Percentiles rank a stretch among this genome's conserved stretches.
Evolutionary conservation across 1,140 invertebrate species (phyloP).

Genomic region (Aphelenchoides besseyi): DNA sequence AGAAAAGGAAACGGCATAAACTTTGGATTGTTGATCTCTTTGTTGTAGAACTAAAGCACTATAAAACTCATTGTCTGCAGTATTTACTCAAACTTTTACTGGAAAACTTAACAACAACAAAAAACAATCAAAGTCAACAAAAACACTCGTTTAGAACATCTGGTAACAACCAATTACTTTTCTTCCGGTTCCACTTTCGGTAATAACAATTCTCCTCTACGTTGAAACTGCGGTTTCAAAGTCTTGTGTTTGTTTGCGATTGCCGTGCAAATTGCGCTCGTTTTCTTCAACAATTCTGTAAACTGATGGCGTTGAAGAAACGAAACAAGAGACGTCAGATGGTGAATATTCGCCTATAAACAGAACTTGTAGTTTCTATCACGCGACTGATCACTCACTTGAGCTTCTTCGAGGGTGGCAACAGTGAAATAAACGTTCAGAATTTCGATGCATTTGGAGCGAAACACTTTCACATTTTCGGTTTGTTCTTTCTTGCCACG

Average conservation of each 20-base stretch:
- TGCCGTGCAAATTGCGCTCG: neutral
- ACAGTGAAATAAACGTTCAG: slow-evolving; percentile 9
- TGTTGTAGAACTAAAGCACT: no score
- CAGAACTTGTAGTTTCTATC: neutral
- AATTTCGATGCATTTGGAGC: neutral
- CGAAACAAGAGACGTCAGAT: neutral
- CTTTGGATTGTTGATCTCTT: no score
- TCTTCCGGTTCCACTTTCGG: neutral
- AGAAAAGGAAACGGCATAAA: no score
- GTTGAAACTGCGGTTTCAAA: neutral
- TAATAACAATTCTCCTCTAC: neutral
- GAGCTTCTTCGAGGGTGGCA: no score
- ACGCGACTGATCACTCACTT: no score
- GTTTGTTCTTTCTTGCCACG: neutral
- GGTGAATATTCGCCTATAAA: neutral
- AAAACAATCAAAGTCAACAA: no score
- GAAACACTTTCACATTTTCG: neutral
- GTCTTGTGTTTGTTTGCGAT: neutral
- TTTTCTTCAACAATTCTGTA: neutral
- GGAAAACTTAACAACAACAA: no score
- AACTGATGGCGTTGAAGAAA: neutral
- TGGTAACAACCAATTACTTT: no score
- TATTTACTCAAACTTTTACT: no score
- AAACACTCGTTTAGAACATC: no score
- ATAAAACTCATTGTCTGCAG: no score